Conservation (phyloP, 2,888 invertebrate species). For the Archips xylosteana region DNA sequence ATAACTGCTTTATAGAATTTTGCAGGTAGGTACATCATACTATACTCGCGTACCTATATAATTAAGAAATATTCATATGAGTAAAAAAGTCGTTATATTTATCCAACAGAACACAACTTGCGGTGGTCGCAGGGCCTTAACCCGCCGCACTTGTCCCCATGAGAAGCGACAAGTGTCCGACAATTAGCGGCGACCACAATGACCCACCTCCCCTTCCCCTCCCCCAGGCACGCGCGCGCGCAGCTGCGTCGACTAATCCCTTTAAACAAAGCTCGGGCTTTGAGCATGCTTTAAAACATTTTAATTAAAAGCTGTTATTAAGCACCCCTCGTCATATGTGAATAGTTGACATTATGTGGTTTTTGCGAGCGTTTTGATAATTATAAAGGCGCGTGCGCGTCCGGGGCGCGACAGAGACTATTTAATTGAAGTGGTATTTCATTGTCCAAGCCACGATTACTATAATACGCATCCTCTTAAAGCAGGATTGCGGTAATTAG, state of each 20-base stretch:
- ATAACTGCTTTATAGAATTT: too few species aligned
- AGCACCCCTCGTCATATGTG: constrained; percentile 3
- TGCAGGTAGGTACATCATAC: too few species aligned
- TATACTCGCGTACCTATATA: too few species aligned
- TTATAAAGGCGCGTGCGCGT: neutral
- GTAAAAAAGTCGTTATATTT: neutral
- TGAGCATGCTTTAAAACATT: constrained; percentile 25
- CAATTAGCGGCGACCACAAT: constrained; percentile 39
- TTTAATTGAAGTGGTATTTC: neutral
- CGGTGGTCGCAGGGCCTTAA: constrained; percentile 5
- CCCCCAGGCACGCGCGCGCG: constrained; percentile 28
- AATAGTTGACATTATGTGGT: constrained; percentile 21
- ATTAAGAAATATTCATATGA: neutral
- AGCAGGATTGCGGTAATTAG: neutral
- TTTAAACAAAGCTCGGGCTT: constrained; percentile 32
- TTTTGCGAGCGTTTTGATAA: constrained; percentile 4
- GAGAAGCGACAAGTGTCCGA: constrained; percentile 42
- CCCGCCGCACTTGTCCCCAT: constrained; percentile 30
- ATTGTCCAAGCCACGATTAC: neutral
- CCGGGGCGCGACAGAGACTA: constrained; percentile 11
- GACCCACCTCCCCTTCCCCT: neutral
- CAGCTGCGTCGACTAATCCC: constrained; percentile 35
- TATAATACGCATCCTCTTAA: neutral
- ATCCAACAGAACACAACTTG: neutral
- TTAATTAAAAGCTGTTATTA: constrained; percentile 31